Conservation (phyloP, 2,888 invertebrate genomes). For the Masnerella sp. region DNA sequence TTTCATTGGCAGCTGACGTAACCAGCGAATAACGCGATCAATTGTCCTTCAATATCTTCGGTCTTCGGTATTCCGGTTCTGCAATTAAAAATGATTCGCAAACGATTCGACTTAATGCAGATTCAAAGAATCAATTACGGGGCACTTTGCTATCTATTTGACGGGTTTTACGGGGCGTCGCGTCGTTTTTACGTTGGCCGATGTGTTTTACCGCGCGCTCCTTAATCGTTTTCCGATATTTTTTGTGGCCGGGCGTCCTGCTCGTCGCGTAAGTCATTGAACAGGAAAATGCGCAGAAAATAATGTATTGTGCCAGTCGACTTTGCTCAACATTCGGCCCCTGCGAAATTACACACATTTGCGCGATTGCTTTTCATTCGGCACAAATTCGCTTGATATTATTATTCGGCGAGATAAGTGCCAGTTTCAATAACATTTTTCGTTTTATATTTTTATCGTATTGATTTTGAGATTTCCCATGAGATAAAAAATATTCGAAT, state of each 20-base stretch:
- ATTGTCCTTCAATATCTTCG: slow-evolving; percentile 33
- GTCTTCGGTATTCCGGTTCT: slow-evolving; percentile 21
- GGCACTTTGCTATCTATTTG: no score
- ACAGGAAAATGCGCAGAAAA: slow-evolving; percentile 34
- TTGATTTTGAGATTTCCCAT: no score
- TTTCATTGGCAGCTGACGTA: slow-evolving; percentile 43
- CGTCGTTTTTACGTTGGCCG: no score
- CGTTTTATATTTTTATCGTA: no score
- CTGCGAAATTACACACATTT: slow-evolving; percentile 25
- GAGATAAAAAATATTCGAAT: no score
- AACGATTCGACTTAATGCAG: slow-evolving; percentile 29
- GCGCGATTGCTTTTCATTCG: slow-evolving; percentile 26
- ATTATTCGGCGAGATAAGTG: no score
- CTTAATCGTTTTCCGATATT: slow-evolving; percentile 52
- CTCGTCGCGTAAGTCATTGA: slow-evolving; percentile 29
- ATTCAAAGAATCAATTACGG: slow-evolving; percentile 30
- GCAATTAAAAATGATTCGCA: slow-evolving; percentile 34
- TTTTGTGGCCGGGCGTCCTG: slow-evolving; percentile 22
- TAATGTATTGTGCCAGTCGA: neutral
- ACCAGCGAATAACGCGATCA: slow-evolving; percentile 28
- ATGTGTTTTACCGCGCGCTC: no score
- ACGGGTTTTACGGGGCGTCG: no score
- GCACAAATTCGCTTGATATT: slow-evolving; percentile 28
- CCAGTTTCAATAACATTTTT: no score
- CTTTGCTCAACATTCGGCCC: slow-evolving; percentile 17